These are phyloP conservation scores for Nyctibius bracteatus DNA, from an alignment of 2,113 vertebrate species.

Conservation along the genomic window DNA sequence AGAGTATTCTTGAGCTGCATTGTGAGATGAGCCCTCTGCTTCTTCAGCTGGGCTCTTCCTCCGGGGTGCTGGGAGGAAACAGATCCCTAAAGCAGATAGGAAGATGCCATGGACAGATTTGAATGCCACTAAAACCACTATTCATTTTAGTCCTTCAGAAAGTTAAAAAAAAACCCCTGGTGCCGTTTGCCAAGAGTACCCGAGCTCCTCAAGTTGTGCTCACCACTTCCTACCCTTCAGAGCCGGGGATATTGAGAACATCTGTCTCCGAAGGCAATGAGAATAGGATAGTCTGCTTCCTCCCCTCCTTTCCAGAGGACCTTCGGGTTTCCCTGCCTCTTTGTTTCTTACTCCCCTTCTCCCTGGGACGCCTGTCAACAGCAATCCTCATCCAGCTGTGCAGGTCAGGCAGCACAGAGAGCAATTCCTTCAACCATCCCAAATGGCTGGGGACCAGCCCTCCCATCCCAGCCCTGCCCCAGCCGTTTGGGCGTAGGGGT, in stretches of 20 bases:
- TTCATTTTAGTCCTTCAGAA: conserved; percentile 27
- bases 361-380: conserved; percentile 7
- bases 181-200: neutral
- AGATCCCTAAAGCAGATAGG: conserved; percentile 34
- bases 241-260: conserved; percentile 52
- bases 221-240: conserved; percentile 48
- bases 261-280: neutral
- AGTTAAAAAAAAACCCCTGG: neutral
- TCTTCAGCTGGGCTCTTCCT: neutral
- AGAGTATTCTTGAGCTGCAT: neutral
- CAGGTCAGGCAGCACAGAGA: neutral
- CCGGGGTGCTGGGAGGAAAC: conserved; percentile 7
- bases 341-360: conserved; percentile 20
- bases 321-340: neutral
- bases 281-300: neutral
- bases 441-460: neutral
- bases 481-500: accelerated
- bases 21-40: neutral
- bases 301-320: neutral
- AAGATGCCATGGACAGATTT: conserved; percentile 24
- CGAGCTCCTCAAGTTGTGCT: neutral
- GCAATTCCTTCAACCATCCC: neutral
- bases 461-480: neutral
- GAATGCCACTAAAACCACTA: conserved; percentile 45
- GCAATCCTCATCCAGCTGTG: conserved; percentile 11